Conservation (phyloP, 2,888 invertebrate genomes). For the Chorisops tibialis region DNA sequence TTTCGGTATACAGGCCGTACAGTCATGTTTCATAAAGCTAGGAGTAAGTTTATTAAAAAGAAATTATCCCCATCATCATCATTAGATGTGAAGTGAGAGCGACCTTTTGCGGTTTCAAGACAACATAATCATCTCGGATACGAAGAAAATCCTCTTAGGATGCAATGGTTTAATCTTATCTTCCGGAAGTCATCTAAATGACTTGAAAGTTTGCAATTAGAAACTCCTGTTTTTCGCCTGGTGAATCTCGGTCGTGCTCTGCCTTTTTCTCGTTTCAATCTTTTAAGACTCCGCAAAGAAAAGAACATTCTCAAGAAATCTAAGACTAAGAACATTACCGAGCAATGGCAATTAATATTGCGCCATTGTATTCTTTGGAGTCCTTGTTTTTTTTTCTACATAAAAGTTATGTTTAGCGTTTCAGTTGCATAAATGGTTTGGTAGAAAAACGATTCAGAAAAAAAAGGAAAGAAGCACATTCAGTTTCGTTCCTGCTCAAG, state of each 20-base stretch:
- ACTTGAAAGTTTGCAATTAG: constrained; percentile 23
- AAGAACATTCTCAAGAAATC: neutral
- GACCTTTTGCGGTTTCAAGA: constrained; percentile 1
- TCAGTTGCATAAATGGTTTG: constrained; percentile 10
- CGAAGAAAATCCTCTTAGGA: constrained; percentile 10
- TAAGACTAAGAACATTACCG: constrained; percentile 7
- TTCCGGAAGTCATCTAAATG: constrained; percentile 28
- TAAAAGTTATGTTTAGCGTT: neutral
- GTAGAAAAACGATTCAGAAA: no score
- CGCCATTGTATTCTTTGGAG: neutral
- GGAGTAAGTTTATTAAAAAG: constrained; percentile 27
- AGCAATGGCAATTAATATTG: constrained; percentile 25
- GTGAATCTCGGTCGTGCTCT: neutral
- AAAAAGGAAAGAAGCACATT: no score
- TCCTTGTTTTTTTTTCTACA: neutral
- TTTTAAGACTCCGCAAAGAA: neutral
- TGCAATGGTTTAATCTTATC: constrained; percentile 29
- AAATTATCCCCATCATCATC: constrained; percentile 27
- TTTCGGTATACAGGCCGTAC: neutral
- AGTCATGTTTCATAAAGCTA: neutral
- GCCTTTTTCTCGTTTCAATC: neutral
- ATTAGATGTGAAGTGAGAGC: constrained; percentile 10
- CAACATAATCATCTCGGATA: neutral
- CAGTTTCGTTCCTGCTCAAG: no score
- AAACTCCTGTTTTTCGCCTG: neutral